A percentile compares a stretch with the other conserved stretches of the same genome.
Evolutionary conservation across 1,140 invertebrate species (phyloP).

Genomic region (Cyclargus thomasi): DNA sequence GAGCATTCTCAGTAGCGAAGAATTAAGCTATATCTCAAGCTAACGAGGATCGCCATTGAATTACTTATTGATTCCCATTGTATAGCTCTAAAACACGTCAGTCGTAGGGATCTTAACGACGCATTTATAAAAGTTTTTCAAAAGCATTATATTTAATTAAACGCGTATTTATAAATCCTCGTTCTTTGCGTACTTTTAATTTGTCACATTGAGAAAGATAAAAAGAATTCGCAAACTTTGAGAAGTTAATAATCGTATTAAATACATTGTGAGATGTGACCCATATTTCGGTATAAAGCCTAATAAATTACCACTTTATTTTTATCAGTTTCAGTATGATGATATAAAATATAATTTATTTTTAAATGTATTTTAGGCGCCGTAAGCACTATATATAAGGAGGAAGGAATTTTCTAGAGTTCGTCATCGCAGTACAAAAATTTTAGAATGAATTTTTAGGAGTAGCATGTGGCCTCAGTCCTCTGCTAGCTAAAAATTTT

Average conservation of each 20-base stretch:
- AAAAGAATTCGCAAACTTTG: too few species aligned
- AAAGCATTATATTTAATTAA: slow-evolving; percentile 4
- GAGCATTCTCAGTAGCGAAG: slow-evolving; percentile 1
- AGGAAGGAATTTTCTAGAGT: too few species aligned
- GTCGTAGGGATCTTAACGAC: not conserved
- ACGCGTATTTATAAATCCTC: not conserved
- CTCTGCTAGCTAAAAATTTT: not conserved
- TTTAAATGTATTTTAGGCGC: too few species aligned
- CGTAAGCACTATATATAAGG: too few species aligned
- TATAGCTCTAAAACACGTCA: not conserved
- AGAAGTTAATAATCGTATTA: too few species aligned
- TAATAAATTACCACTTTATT: too few species aligned
- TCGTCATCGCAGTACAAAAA: too few species aligned
- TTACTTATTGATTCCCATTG: slow-evolving; percentile 6
- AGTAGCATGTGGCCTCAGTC: not conserved
- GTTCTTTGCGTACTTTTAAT: not conserved
- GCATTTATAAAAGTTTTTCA: slow-evolving; percentile 1
- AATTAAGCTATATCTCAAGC: slow-evolving; percentile 14
- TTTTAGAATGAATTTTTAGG: not conserved
- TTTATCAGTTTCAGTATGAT: too few species aligned
- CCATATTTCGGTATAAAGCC: too few species aligned
- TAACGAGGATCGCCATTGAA: not conserved
- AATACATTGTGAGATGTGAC: too few species aligned
- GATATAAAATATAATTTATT: too few species aligned
- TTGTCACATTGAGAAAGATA: not conserved